A percentile compares a stretch with the other conserved stretches of the same genome.
These are phyloP conservation scores for Epizoanthus illoricatus DNA, from an alignment of 92 coral and sea anemone genomes.

Conservation along the genomic window DNA sequence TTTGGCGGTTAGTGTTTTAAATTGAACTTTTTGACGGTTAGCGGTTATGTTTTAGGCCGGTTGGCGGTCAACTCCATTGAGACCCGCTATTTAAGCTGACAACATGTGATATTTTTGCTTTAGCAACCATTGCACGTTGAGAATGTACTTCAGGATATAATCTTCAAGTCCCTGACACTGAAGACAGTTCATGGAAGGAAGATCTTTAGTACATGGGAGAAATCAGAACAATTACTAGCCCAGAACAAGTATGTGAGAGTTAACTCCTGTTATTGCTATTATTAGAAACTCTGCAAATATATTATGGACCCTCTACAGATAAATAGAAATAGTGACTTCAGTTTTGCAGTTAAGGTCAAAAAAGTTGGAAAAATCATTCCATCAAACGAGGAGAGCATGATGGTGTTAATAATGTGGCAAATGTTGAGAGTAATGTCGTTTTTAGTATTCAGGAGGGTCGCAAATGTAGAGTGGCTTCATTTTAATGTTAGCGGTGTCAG, in stretches of 20 bases:
- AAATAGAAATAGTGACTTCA: not conserved
- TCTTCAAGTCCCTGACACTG: constrained; percentile 71
- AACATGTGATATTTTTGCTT: not conserved
- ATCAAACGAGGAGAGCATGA: too few species aligned
- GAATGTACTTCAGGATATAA: constrained; percentile 63
- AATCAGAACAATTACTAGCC: constrained; percentile 67
- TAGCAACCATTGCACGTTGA: constrained; percentile 83
- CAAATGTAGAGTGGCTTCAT: too few species aligned
- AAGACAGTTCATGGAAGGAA: constrained; percentile 74
- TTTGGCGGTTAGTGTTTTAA: too few species aligned
- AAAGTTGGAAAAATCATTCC: too few species aligned
- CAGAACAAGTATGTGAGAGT: constrained; percentile 62
- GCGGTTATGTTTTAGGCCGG: too few species aligned
- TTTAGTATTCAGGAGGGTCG: too few species aligned
- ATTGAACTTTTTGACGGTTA: too few species aligned
- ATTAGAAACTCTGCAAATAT: not conserved
- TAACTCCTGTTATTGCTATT: not conserved
- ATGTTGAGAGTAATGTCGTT: too few species aligned
- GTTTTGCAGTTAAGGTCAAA: not conserved
- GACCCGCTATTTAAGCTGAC: too few species aligned
- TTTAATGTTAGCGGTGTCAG: too few species aligned
- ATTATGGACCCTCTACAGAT: too few species aligned
- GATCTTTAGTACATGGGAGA: constrained; percentile 86
- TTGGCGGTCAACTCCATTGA: too few species aligned
- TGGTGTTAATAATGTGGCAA: not conserved